Conservation (phyloP, 2,888 invertebrate species). For the Tetheella fluctuosa region DNA sequence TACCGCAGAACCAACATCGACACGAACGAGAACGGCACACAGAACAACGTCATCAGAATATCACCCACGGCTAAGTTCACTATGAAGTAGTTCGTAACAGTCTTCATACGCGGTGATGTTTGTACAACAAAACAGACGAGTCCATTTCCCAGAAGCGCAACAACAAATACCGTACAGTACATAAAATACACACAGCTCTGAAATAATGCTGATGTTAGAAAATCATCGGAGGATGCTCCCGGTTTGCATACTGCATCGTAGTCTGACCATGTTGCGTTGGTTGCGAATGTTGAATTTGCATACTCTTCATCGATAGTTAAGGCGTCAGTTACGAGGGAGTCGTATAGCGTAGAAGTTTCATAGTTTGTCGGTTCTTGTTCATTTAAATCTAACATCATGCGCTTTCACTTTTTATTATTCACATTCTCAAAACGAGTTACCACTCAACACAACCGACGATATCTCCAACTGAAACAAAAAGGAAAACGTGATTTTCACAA, state of each 20-base stretch:
- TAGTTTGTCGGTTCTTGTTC: constrained; percentile 42
- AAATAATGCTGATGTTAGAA: constrained; percentile 80
- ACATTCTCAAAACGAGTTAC: constrained; percentile 24
- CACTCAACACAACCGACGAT: neutral
- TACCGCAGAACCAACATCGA: constrained; percentile 90
- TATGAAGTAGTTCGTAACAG: constrained; percentile 96
- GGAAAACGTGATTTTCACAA: neutral
- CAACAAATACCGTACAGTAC: constrained; percentile 88
- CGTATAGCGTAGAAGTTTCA: constrained; percentile 43
- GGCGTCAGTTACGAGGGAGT: constrained; percentile 31
- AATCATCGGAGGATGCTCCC: constrained; percentile 49
- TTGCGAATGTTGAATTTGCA: constrained; percentile 32
- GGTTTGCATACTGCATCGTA: constrained; percentile 52
- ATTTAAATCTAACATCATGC: constrained; percentile 59
- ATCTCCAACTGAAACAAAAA: constrained; percentile 30
- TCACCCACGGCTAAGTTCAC: constrained; percentile 95
- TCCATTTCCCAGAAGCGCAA: constrained; percentile 89
- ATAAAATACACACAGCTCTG: constrained; percentile 87
- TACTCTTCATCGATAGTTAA: constrained; percentile 31
- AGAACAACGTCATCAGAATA: constrained; percentile 94
- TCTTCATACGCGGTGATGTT: constrained; percentile 93
- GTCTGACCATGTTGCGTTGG: constrained; percentile 57
- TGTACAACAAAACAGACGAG: constrained; percentile 94
- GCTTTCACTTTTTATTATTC: constrained; percentile 20
- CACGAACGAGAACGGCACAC: constrained; percentile 95